These are phyloP conservation scores for Amphiprion percula DNA, from an alignment of 2,113 vertebrate genomes.

Conservation along the genomic window DNA sequence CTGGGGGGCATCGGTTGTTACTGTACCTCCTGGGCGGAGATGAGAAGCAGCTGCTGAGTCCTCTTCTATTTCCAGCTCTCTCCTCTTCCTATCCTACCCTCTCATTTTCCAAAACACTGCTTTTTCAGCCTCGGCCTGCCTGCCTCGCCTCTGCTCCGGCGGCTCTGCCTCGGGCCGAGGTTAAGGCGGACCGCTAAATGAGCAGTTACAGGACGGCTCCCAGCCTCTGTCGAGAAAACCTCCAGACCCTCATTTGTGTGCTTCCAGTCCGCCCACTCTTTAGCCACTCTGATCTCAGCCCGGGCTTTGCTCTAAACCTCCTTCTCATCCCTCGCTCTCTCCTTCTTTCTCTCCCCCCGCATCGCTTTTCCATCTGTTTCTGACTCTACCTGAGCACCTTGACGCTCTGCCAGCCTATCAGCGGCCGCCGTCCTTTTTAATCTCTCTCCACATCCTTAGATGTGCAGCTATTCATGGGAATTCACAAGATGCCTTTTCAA, in stretches of 20 bases:
- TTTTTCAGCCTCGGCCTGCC: conserved; percentile 40
- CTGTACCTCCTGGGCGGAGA: conserved; percentile 59
- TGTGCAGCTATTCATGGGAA: conserved; percentile 29
- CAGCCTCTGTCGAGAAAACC: conserved; percentile 24
- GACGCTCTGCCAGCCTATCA: conserved; percentile 30
- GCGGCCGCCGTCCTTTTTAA: conserved; percentile 49
- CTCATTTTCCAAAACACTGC: conserved; percentile 84
- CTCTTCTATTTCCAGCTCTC: conserved; percentile 79
- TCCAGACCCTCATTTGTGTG: conserved; percentile 53
- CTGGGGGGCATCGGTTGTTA: conserved; percentile 20
- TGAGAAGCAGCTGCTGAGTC: conserved; percentile 74
- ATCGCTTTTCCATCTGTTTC: conserved; percentile 43
- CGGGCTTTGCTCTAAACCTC: conserved; percentile 45
- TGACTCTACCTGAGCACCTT: conserved; percentile 40
- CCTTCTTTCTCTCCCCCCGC: not conserved
- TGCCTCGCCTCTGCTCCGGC: conserved; percentile 34
- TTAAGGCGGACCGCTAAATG: conserved; percentile 58
- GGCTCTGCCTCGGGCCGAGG: conserved; percentile 48
- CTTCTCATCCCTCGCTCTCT: conserved; percentile 15
- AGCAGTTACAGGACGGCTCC: conserved; percentile 58
- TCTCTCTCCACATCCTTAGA: conserved; percentile 44
- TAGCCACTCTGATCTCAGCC: conserved; percentile 15
- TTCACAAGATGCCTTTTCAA: conserved; percentile 38
- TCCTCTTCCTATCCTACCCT: conserved; percentile 73
- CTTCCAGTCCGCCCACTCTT: conserved; percentile 42